Conservation (phyloP, 2,797 vertebrate genomes). For the Notoglanidium macrostoma region DNA sequence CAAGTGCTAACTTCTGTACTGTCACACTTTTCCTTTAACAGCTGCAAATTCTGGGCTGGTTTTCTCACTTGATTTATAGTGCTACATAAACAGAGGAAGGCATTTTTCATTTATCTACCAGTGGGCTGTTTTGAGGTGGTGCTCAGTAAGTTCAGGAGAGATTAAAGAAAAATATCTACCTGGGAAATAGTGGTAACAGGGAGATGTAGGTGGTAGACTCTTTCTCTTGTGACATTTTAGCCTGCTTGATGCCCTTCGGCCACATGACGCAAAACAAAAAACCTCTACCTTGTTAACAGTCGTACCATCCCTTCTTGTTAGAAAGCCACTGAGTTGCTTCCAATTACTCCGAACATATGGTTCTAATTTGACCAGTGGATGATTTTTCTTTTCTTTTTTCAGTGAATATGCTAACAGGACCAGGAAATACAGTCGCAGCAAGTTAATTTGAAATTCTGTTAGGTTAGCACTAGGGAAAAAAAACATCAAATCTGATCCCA, state of each 20-base stretch:
- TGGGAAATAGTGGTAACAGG: not conserved
- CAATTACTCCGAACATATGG: not conserved
- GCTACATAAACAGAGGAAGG: not conserved
- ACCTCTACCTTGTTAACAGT: too few relatives aligned
- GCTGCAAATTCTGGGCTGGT: not conserved
- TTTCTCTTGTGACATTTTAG: not conserved
- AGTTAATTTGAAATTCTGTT: not conserved
- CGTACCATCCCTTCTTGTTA: too few relatives aligned
- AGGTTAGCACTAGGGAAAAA: not conserved
- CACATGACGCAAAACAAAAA: not conserved
- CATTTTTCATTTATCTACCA: not conserved
- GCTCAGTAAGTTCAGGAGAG: not conserved
- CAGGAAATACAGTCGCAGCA: not conserved
- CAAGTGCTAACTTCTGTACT: not conserved
- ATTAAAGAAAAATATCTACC: not conserved
- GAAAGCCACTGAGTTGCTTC: too few relatives aligned
- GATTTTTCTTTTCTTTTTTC: not conserved
- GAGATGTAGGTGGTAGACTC: slow-evolving; percentile 4
- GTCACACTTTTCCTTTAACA: not conserved
- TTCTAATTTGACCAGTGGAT: not conserved
- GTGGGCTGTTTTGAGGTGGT: not conserved
- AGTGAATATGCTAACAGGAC: not conserved
- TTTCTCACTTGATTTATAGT: not conserved
- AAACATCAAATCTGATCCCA: not conserved
- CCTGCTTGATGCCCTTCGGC: not conserved